Percentiles rank a stretch among this genome's conserved stretches.
Evolutionary conservation across 2,888 invertebrate species (phyloP).

Genomic region (Unio pictorum): DNA sequence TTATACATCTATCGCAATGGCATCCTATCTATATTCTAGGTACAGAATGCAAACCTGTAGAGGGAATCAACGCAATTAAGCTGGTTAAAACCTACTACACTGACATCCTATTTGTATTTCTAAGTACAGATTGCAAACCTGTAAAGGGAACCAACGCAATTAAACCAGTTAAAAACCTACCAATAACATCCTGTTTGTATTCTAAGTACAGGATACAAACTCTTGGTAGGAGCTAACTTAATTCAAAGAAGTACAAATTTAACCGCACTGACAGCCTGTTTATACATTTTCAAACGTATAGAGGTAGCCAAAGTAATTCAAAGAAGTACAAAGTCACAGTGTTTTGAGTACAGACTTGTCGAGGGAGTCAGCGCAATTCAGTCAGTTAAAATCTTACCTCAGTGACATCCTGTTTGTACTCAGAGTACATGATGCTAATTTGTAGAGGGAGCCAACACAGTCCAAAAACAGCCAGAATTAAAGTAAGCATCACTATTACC

Average conservation of each 20-base stretch:
- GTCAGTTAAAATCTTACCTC: too few relatives aligned
- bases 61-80: slow-evolving; percentile 63
- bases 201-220: slow-evolving; percentile 57
- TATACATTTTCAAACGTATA: too few relatives aligned
- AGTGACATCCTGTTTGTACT: too few relatives aligned
- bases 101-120: too few relatives aligned
- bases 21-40: slow-evolving; percentile 48
- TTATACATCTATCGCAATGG: slow-evolving; percentile 33
- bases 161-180: slow-evolving; percentile 33
- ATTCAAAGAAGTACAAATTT: slow-evolving; percentile 53
- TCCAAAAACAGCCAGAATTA: slow-evolving; percentile 56
- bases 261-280: slow-evolving; percentile 5
- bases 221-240: slow-evolving; percentile 64
- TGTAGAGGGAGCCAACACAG: slow-evolving; percentile 49
- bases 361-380: too few relatives aligned
- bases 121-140: too few relatives aligned
- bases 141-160: background rate
- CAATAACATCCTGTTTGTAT: slow-evolving; percentile 36
- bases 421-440: too few relatives aligned
- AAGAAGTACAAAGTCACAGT: too few relatives aligned
- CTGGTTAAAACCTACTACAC: too few relatives aligned
- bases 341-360: too few relatives aligned
- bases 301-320: too few relatives aligned
- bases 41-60: slow-evolving; percentile 57
- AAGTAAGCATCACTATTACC: slow-evolving; percentile 63